Base-by-base conservation (phyloP, 1,140 invertebrate genomes). In the Odontomachus brunneus region DNA sequence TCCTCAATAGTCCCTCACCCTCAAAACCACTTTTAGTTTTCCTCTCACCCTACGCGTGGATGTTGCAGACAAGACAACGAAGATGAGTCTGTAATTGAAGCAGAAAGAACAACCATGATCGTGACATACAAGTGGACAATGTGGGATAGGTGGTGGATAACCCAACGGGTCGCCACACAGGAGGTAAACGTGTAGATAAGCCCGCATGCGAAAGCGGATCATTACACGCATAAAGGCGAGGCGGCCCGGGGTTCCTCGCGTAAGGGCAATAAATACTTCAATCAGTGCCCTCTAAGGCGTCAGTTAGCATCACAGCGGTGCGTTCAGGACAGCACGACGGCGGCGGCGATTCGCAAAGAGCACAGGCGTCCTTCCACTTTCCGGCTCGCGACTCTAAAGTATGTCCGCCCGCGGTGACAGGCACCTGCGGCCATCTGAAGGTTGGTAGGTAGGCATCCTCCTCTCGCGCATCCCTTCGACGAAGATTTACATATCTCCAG, bases 241-340 rank as follows among this genome's bases (percentile, higher is more conserved):
- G 80, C 65, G 51, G 48, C 38, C 38, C 59, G 48, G 65, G 76
- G n/a, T 55, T 24, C 62, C n/a, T 55, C 75, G 82, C 71, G 81
- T 81, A 73, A 80, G 88, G 89, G 92, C 91, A 93, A 93, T 93
- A 93, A 93, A 93, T 93, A 93, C 92, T 93, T 93, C 92, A 91
- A 93, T 93, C 92, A 93, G 92, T 84, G 88, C 91, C 90, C 91
- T 92, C 91, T 93, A 90, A 92, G 92, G 92, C 91, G 92, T 93
- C 92, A 93, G 92, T 93, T 93, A 93, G 92, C 89, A 90, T 92
- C 90, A 90, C 88, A 86, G 83, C 66, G 60, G 84, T 89, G 85
- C 74, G 57, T 83, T 75, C 60, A 63, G 84, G 91, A 91, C 90
- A 91, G 90, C 85, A 51, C 44, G 29, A 53, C 78, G 62, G 74